phyloP scores from a whole-genome alignment of 2,797 vertebrate genomes.

The Pipistrellus pipistrellus region DNA sequence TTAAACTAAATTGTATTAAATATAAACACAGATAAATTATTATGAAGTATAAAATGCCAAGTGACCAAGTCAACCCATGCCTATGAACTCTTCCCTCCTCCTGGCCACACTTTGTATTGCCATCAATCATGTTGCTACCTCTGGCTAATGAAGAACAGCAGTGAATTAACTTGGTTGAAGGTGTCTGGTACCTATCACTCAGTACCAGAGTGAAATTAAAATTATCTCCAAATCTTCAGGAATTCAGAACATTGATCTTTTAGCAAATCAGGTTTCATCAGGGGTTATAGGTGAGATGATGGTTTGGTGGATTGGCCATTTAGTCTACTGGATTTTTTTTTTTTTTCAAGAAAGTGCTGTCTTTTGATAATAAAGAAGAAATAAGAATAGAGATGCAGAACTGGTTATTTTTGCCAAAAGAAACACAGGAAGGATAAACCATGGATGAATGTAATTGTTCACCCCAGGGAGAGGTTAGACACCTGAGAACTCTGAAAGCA shows the following conservation, averaged over 20 bases:
- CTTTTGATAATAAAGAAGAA: neutral
- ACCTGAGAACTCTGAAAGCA: constrained; percentile 1
- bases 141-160: neutral
- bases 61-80: neutral
- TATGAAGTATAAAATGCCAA: neutral
- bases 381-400: neutral
- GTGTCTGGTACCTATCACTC: neutral
- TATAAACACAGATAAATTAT: constrained; percentile 5
- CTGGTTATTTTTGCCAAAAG: neutral
- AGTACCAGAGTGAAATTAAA: neutral
- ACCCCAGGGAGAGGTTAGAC: neutral
- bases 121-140: neutral
- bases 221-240: neutral
- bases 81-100: neutral
- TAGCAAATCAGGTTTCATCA: constrained; percentile 10
- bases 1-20: constrained; percentile 43
- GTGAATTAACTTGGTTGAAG: neutral
- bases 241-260: constrained; percentile 26
- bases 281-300: neutral
- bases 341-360: neutral
- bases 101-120: neutral
- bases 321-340: neutral
- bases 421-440: neutral
- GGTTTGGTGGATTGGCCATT: neutral
- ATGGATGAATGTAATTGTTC: neutral